These are phyloP conservation scores for Chiloscyllium punctatum DNA, from an alignment of 2,797 vertebrate genomes.

Conservation along the genomic window DNA sequence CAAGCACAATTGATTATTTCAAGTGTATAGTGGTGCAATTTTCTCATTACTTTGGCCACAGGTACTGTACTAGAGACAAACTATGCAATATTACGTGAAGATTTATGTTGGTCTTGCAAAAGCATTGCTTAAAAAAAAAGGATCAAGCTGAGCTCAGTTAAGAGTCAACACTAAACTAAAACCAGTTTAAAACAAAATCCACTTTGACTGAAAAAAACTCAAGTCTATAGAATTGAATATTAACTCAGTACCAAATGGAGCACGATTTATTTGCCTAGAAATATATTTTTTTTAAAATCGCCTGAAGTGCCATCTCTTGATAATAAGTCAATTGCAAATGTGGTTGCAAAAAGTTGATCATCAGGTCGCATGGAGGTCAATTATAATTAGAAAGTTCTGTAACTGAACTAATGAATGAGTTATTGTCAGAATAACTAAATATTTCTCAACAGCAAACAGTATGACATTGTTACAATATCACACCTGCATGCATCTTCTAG, in stretches of 20 bases:
- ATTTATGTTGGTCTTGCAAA: neutral
- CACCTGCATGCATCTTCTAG: neutral
- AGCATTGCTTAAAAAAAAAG: neutral
- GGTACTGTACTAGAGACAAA: neutral
- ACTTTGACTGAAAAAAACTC: neutral
- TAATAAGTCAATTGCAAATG: neutral
- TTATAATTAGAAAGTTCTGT: neutral
- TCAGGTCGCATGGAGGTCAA: neutral
- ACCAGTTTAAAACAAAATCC: neutral
- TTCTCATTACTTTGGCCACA: neutral
- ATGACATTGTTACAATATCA: neutral
- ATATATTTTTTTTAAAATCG: no score
- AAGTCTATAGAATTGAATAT: no score
- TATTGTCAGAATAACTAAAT: neutral
- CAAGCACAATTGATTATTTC: neutral
- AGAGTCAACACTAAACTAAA: neutral
- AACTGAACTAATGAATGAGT: neutral
- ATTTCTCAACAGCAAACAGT: neutral
- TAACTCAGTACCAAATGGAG: no score
- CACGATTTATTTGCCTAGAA: neutral
- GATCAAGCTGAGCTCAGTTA: neutral
- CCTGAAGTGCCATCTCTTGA: neutral
- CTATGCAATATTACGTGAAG: neutral
- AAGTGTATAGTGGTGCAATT: neutral
- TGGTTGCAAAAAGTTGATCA: neutral